Conservation (phyloP, 2,797 vertebrate genomes). For the Eidolon dupreanum region DNA sequence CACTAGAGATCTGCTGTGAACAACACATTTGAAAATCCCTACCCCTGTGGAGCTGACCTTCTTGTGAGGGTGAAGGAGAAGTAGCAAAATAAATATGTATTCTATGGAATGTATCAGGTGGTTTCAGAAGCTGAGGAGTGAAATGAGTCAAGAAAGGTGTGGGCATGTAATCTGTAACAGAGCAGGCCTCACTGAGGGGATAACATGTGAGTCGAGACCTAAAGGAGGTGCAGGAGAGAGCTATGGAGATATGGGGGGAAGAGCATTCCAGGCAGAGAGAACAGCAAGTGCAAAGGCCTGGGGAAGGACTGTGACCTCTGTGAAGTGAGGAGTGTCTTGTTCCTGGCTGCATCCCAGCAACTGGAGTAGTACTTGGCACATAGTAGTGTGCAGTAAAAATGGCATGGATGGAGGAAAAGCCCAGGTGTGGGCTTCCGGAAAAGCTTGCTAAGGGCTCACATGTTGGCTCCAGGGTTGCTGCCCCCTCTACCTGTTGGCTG, state of each 20-base stretch:
- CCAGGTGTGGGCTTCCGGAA: background rate
- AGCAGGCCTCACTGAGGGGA: background rate
- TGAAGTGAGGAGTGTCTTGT: background rate
- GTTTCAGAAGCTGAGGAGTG: background rate
- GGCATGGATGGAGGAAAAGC: background rate
- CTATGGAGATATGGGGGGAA: background rate
- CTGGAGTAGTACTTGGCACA: background rate
- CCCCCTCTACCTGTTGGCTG: background rate
- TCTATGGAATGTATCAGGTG: background rate
- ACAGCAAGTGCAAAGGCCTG: background rate
- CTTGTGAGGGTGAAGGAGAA: background rate
- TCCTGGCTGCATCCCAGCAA: background rate
- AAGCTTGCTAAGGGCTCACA: background rate
- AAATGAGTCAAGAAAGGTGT: background rate
- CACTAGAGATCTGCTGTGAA: background rate
- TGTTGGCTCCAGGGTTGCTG: background rate
- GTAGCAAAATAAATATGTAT: background rate
- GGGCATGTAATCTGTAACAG: background rate
- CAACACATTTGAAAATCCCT: background rate
- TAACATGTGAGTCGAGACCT: background rate
- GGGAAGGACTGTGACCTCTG: background rate
- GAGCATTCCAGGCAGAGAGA: background rate
- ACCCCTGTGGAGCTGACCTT: background rate
- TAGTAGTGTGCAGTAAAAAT: background rate
- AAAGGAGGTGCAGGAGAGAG: background rate